phyloP scores from a whole-genome alignment of 2,888 invertebrate species.

The Macrosoma leucophasiata region DNA sequence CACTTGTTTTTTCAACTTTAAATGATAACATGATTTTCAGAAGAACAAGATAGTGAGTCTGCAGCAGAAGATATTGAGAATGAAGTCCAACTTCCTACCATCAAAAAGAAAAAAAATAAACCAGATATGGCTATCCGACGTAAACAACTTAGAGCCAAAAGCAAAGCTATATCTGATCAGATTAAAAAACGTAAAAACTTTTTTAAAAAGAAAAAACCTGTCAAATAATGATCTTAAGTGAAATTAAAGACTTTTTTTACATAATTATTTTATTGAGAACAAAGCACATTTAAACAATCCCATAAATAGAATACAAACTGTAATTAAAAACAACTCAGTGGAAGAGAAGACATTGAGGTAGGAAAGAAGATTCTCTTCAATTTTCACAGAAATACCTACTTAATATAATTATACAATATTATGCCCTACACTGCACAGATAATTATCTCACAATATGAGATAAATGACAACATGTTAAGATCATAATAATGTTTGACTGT shows the following conservation, averaged over 20 bases:
- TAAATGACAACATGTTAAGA: too few species aligned
- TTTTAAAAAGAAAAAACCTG: slow-evolving; percentile 45
- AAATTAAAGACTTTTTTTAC: background rate
- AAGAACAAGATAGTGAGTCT: slow-evolving; percentile 2
- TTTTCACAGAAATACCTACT: too few species aligned
- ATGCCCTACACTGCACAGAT: too few species aligned
- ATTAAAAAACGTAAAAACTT: slow-evolving; percentile 64
- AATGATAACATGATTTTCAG: background rate
- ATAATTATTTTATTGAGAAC: too few species aligned
- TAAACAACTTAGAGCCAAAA: slow-evolving; percentile 56
- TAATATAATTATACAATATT: too few species aligned
- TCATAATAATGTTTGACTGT: too few species aligned
- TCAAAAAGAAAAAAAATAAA: slow-evolving; percentile 44
- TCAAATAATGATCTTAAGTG: background rate
- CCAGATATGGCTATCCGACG: slow-evolving; percentile 65
- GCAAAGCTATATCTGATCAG: slow-evolving; percentile 57
- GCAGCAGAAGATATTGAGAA: slow-evolving; percentile 28
- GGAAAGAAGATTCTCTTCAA: too few species aligned
- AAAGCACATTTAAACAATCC: too few species aligned
- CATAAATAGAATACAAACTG: too few species aligned
- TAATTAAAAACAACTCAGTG: too few species aligned
- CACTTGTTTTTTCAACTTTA: background rate
- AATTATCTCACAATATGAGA: too few species aligned
- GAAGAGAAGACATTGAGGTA: too few species aligned
- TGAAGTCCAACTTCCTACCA: slow-evolving; percentile 31